Conservation (phyloP, 2,113 vertebrate genomes). For the Charadrius vociferus region DNA sequence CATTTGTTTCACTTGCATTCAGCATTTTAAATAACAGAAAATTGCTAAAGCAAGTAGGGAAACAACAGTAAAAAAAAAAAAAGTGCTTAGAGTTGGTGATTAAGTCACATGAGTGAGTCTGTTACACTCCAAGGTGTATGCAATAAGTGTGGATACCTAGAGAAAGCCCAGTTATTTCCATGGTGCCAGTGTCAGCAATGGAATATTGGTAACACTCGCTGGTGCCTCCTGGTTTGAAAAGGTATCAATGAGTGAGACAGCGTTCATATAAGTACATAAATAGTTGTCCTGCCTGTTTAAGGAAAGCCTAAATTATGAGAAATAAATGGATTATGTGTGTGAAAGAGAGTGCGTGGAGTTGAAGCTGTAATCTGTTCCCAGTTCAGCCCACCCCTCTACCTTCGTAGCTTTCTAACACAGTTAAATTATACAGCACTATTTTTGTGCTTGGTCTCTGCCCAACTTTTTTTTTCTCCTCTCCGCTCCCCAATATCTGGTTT, state of each 20-base stretch:
- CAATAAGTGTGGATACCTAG: neutral
- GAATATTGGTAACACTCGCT: neutral
- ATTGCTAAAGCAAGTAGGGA: neutral
- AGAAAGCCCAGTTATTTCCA: neutral
- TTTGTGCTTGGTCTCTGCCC: neutral
- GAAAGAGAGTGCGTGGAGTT: neutral
- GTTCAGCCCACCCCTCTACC: neutral
- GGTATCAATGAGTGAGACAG: neutral
- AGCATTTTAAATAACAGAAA: slow-evolving; percentile 23
- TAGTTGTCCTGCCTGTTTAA: neutral
- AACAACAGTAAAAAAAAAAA: neutral
- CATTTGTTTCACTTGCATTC: slow-evolving; percentile 28
- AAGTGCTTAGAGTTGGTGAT: neutral
- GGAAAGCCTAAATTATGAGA: neutral
- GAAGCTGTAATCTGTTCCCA: neutral
- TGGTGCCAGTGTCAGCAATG: neutral
- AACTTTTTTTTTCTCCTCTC: neutral
- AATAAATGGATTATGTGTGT: neutral
- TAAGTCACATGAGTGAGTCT: neutral
- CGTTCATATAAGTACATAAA: neutral
- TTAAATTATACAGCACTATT: neutral
- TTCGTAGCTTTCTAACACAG: neutral
- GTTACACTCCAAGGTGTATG: neutral
- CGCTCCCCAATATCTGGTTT: neutral
- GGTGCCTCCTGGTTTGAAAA: neutral